Evolutionary conservation across 2,797 vertebrate species (phyloP).

Genomic region (Ataeniobius toweri): DNA sequence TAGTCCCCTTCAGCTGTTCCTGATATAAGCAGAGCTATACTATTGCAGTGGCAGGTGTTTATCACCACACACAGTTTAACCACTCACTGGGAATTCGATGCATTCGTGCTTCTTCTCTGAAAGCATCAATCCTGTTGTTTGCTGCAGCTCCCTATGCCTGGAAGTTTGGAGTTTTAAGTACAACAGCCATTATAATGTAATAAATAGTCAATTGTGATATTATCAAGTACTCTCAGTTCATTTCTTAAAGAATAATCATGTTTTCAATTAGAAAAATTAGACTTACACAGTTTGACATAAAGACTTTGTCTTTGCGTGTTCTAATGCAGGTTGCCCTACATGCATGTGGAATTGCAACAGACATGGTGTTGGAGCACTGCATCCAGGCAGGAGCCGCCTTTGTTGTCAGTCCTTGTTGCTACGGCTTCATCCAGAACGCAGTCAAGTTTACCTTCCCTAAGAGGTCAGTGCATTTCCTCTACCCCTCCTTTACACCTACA

Average conservation of each 20-base stretch:
- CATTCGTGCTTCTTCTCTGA: slow-evolving; percentile 53
- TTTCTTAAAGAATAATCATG: not conserved
- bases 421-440: slow-evolving; percentile 97
- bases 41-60: slow-evolving; percentile 61
- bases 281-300: not conserved
- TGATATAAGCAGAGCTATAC: slow-evolving; percentile 45
- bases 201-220: slow-evolving; percentile 41
- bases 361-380: slow-evolving; percentile 96
- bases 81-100: slow-evolving; percentile 46
- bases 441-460: slow-evolving; percentile 91
- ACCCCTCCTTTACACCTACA: not conserved
- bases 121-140: slow-evolving; percentile 58
- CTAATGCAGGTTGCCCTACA: slow-evolving; percentile 90
- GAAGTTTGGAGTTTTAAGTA: slow-evolving; percentile 47
- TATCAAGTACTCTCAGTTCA: slow-evolving; percentile 16
- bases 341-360: slow-evolving; percentile 95
- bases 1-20: slow-evolving; percentile 30
- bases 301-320: slow-evolving; percentile 4
- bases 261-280: not conserved
- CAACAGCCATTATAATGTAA: slow-evolving; percentile 44
- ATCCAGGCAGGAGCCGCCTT: slow-evolving; percentile 86
- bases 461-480: slow-evolving; percentile 81
- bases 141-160: slow-evolving; percentile 18
- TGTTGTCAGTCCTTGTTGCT: slow-evolving; percentile 94
- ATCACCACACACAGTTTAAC: slow-evolving; percentile 65